Base-by-base conservation (phyloP, 2,888 invertebrate species). In the Euphydryas editha region DNA sequence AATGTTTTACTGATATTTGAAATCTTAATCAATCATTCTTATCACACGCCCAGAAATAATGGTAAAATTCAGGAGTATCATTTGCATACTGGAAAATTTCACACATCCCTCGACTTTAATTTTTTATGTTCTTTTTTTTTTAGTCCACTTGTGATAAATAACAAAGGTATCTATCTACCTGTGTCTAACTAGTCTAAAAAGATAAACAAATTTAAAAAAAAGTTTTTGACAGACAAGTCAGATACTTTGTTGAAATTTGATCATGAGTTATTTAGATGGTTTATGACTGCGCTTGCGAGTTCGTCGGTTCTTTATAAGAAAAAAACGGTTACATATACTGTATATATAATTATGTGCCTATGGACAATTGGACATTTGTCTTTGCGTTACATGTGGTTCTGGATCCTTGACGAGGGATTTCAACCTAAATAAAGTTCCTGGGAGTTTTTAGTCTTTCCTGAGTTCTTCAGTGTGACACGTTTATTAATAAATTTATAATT, bases 1-100 rank as follows among this genome's bases (percentile, higher is more conserved):
- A 51, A 58, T 58, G 51, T 58, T 62, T 63, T 30, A n/a, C 24
- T 42, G 55, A 56, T 56, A 56, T 42, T 51, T 30, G 46, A 51
- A 44, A 51, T 51, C 47, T 42, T 42, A 51, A 63, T 57, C 56
- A 56, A 56, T 58, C 49, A 63, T 63, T 63, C 51, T 42, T 42
- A 57, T 49, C 63, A 59, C 58, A 58, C 49, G 58, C 58, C 13
- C 57, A 11, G 42, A 57, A 47, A 47, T 63, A 47, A 63, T 57
- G 63, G 20, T 30, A 49, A 63, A 63, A 30, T 56, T 54, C 17
- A 39, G 37, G 21, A 64, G 47, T 11, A 46, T 49, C 24, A 55
- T 59, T 63, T 58, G 24, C 62, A 56, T 46, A 44, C 30, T 13
- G 30, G 54, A 24, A 30, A 39, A 39, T 13, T 39, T 39, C 39